These are phyloP conservation scores for Nephila pilipes DNA, from an alignment of 1,140 invertebrate species.

Conservation along the genomic window DNA sequence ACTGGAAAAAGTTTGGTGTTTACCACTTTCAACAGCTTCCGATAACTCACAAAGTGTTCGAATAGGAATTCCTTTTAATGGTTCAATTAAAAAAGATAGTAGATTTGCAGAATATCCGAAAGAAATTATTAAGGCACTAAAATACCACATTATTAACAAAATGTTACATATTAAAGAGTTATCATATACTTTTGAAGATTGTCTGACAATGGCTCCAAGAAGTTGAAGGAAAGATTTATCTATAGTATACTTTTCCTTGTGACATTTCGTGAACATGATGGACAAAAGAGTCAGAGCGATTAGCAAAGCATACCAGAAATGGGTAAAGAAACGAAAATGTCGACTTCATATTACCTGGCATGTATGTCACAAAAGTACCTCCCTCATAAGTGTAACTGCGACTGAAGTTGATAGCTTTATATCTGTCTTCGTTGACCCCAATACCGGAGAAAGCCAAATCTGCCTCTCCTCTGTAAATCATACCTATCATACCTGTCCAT, in stretches of 20 bases:
- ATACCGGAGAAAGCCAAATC: not conserved
- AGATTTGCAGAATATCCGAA: not conserved
- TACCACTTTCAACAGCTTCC: slow-evolving; percentile 3
- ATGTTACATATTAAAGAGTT: not conserved
- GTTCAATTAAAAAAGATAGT: not conserved
- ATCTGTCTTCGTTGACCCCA: not conserved
- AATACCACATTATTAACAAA: not conserved
- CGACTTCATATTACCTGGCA: not conserved
- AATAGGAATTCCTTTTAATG: not conserved
- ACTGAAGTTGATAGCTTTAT: not conserved
- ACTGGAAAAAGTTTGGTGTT: not conserved
- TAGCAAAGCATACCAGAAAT: not conserved
- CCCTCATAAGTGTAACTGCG: not conserved
- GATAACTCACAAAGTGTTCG: not conserved
- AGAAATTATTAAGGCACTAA: not conserved
- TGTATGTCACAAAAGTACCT: not conserved
- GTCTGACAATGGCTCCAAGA: not conserved
- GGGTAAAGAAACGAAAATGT: not conserved
- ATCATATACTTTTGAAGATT: not conserved
- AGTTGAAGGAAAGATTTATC: not conserved
- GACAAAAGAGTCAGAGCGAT: not conserved
- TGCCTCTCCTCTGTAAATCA: not conserved
- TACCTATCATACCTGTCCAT: slow-evolving; percentile 23
- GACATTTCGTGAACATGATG: not conserved
- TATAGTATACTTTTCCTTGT: not conserved